Evolutionary conservation across 2,113 vertebrate genomes (phyloP).

Genomic region (Oryzias javanicus): DNA sequence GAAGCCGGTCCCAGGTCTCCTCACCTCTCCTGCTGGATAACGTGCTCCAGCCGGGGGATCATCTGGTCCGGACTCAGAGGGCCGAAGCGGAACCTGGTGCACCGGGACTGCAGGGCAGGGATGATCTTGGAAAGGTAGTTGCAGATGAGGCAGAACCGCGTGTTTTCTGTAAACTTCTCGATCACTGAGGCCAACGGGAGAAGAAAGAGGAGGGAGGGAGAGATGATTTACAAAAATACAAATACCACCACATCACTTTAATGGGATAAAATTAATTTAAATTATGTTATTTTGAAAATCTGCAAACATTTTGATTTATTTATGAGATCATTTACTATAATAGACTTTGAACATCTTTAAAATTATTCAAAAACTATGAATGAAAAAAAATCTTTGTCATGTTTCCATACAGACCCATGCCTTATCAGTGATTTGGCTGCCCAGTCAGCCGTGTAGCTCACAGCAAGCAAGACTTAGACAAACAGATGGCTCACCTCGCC

Average conservation of each 20-base stretch:
- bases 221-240: background rate
- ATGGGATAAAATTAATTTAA: too few relatives aligned
- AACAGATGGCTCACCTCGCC: slow-evolving; percentile 89
- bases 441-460: slow-evolving; percentile 62
- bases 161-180: slow-evolving; percentile 97
- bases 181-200: slow-evolving; percentile 81
- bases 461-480: slow-evolving; percentile 54
- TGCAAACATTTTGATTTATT: too few relatives aligned
- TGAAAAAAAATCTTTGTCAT: too few relatives aligned
- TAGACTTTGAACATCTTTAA: too few relatives aligned
- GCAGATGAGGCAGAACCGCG: slow-evolving; percentile 94
- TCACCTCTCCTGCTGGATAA: slow-evolving; percentile 85
- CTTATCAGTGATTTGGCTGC: slow-evolving; percentile 30
- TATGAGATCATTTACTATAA: too few relatives aligned
- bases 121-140: slow-evolving; percentile 99
- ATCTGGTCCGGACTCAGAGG: slow-evolving; percentile 90
- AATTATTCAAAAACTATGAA: too few relatives aligned
- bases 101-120: slow-evolving; percentile 93
- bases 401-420: slow-evolving; percentile 8
- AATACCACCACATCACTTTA: too few relatives aligned
- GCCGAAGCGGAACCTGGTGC: slow-evolving; percentile 94
- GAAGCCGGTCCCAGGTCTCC: background rate
- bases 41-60: slow-evolving; percentile 88
- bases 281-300: too few relatives aligned
- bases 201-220: background rate